A percentile compares a stretch with the other conserved stretches of the same genome.
These are phyloP conservation scores for Diadema setosum DNA, from an alignment of 35 echinoderm and acorn worm genomes.

Conservation along the genomic window DNA sequence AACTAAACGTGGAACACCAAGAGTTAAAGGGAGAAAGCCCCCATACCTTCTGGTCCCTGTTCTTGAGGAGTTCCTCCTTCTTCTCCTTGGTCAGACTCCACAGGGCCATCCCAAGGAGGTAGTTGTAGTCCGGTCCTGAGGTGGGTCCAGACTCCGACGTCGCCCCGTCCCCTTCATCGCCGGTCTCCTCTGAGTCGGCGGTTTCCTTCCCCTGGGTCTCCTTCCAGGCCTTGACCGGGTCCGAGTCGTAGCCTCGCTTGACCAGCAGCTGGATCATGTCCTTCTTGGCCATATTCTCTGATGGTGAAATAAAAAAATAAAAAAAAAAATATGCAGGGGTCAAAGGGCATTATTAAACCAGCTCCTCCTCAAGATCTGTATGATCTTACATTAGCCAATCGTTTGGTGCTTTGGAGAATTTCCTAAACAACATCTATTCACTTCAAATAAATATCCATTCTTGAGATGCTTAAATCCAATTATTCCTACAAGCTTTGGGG, in stretches of 20 bases:
- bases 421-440: no score
- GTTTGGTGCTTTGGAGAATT: no score
- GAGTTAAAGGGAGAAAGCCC: no score
- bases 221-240: conserved; percentile 78
- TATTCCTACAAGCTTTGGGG: no score
- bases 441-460: no score
- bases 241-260: conserved; percentile 65
- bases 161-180: conserved; percentile 18
- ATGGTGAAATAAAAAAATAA: background rate
- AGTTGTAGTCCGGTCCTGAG: conserved; percentile 66
- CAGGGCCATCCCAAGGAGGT: conserved; percentile 75
- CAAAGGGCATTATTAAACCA: no score
- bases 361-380: no score
- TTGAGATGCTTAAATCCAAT: no score
- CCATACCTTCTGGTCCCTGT: conserved; percentile 64
- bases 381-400: no score
- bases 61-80: conserved; percentile 63
- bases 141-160: conserved; percentile 1
- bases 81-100: conserved; percentile 86
- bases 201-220: background rate
- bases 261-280: conserved; percentile 67
- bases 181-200: background rate
- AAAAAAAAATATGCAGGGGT: no score
- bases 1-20: no score
- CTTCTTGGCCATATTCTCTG: conserved; percentile 83